Percentiles rank a stretch among this genome's conserved stretches.
These are phyloP conservation scores for Cyclopterus lumpus DNA, from an alignment of 2,797 vertebrate genomes.

Conservation along the genomic window DNA sequence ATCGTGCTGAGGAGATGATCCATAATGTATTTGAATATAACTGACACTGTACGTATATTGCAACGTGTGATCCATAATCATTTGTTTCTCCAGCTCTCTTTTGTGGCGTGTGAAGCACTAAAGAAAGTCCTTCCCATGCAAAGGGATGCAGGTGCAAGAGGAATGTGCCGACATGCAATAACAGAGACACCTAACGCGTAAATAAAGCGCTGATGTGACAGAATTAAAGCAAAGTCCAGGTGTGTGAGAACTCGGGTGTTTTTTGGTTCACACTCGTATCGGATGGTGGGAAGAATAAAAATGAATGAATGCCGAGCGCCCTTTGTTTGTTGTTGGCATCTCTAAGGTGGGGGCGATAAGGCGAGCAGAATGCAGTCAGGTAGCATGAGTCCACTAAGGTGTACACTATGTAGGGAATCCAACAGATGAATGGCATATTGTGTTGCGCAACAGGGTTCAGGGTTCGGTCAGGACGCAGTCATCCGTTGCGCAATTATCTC, in stretches of 20 bases:
- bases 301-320: background rate
- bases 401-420: background rate
- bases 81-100: background rate
- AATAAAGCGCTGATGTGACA: background rate
- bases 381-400: background rate
- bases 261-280: background rate
- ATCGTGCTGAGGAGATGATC: too few species aligned
- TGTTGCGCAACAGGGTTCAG: background rate
- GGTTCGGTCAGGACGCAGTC: background rate
- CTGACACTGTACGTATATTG: too few species aligned
- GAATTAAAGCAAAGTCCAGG: background rate
- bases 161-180: slow-evolving; percentile 24
- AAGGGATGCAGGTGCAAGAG: slow-evolving; percentile 21
- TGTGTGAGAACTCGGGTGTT: slow-evolving; percentile 22
- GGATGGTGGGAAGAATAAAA: background rate
- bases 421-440: background rate
- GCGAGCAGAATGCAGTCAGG: slow-evolving; percentile 16
- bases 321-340: slow-evolving; percentile 23
- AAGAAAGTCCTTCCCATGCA: background rate
- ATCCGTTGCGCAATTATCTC: background rate
- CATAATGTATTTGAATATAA: too few species aligned
- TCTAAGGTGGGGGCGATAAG: background rate
- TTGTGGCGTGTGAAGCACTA: background rate
- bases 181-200: background rate
- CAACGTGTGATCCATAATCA: background rate